Percentiles rank a stretch among this genome's conserved stretches.
These are phyloP conservation scores for Ypsolopha sequella DNA, from an alignment of 2,888 invertebrate species.

Conservation along the genomic window DNA sequence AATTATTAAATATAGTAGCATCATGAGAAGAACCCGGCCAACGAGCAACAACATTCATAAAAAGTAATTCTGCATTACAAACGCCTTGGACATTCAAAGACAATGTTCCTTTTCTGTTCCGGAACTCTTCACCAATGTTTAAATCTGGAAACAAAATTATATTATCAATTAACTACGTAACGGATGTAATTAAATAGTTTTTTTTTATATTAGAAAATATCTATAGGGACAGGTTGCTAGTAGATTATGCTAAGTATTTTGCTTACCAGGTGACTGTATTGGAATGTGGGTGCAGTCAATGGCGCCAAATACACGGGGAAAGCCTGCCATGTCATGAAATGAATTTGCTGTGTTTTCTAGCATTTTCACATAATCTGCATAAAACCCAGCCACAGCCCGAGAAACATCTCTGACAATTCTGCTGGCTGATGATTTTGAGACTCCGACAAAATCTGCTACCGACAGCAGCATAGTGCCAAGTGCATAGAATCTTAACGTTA, in stretches of 20 bases:
- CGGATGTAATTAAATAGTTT: background rate
- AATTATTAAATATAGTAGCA: conserved; percentile 10
- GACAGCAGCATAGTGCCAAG: conserved; percentile 17
- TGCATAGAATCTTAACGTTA: conserved; percentile 18
- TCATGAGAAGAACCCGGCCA: conserved; percentile 11
- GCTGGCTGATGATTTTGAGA: conserved; percentile 3
- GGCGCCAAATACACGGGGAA: conserved; percentile 17
- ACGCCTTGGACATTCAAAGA: conserved; percentile 15
- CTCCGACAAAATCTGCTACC: conserved; percentile 18
- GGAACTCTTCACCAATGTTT: conserved; percentile 10
- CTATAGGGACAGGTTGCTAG: conserved; percentile 1
- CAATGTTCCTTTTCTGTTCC: conserved; percentile 13
- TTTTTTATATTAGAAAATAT: background rate
- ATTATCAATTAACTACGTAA: background rate
- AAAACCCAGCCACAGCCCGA: conserved; percentile 12
- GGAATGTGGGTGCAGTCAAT: conserved; percentile 15
- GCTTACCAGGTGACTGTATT: conserved; percentile 15
- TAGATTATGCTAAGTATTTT: background rate
- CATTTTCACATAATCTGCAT: conserved; percentile 13
- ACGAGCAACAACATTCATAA: conserved; percentile 8
- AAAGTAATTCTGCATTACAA: conserved; percentile 7
- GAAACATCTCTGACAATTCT: conserved; percentile 15
- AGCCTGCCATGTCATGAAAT: conserved; percentile 13
- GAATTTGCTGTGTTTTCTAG: conserved; percentile 8
- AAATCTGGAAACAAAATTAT: background rate